Conservation (phyloP, 2,888 invertebrate species). For the Zhuqinia jingwanae region DNA sequence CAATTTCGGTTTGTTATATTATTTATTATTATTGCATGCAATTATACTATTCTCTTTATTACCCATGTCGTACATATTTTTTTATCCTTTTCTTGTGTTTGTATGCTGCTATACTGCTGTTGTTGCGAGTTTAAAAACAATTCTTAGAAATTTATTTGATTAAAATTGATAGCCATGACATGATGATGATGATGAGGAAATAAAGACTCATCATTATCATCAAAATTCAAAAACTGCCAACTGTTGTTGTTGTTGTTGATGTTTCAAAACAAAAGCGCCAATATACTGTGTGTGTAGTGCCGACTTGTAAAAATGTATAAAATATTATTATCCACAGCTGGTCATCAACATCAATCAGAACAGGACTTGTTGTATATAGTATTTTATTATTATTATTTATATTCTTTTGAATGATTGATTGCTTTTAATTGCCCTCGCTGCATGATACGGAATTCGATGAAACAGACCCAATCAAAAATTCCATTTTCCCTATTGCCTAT, state of each 20-base stretch:
- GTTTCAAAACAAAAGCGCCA: background rate
- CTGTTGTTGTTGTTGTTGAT: background rate
- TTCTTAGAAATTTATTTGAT: conserved; percentile 24
- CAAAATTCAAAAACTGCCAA: conserved; percentile 29
- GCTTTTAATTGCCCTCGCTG: conserved; percentile 22
- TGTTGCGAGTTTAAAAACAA: background rate
- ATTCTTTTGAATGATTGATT: conserved; percentile 3
- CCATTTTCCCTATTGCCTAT: background rate
- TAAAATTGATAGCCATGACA: conserved; percentile 21
- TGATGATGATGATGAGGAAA: conserved; percentile 6
- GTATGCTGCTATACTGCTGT: too few relatives aligned
- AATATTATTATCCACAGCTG: too few relatives aligned
- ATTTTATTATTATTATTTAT: background rate
- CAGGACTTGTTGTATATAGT: background rate
- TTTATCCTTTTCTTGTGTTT: background rate
- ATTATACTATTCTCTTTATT: background rate
- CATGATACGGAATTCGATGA: background rate
- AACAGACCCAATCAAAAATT: background rate
- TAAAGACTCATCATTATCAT: background rate
- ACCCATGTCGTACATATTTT: background rate
- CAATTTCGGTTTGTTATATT: conserved; percentile 4
- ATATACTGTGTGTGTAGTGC: background rate
- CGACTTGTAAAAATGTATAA: background rate
- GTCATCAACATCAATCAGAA: too few relatives aligned
- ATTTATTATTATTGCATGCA: too few relatives aligned